phyloP scores from a whole-genome alignment of 2,888 invertebrate species.

The Nebria brevicollis region DNA sequence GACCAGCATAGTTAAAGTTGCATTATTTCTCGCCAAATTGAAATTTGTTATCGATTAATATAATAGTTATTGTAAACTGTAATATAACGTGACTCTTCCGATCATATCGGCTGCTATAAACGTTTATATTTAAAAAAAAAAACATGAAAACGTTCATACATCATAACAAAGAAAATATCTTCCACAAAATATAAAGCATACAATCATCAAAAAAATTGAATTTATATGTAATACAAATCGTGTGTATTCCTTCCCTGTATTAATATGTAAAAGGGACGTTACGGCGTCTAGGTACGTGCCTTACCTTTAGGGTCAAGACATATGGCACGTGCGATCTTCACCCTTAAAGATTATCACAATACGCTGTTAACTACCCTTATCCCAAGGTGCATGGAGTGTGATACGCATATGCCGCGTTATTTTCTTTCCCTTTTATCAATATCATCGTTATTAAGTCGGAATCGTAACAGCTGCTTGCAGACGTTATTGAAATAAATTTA shows the following conservation, averaged over 20 bases:
- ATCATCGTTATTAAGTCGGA: conserved; percentile 7
- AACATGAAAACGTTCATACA: no score
- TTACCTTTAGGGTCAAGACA: conserved; percentile 25
- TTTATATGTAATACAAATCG: neutral
- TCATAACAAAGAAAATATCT: no score
- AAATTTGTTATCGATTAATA: no score
- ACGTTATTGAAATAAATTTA: neutral
- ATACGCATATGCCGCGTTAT: conserved; percentile 11
- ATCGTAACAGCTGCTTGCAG: neutral
- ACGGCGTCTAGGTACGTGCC: conserved; percentile 36
- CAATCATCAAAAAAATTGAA: no score
- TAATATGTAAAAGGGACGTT: conserved; percentile 20
- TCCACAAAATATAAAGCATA: no score
- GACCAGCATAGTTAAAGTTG: neutral
- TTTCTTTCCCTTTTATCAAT: conserved; percentile 16
- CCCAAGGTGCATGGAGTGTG: conserved; percentile 7
- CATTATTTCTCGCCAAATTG: no score
- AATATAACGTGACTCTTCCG: no score
- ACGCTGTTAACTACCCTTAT: conserved; percentile 32
- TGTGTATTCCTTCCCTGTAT: neutral
- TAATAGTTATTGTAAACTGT: no score
- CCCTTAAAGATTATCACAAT: conserved; percentile 29
- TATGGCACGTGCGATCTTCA: conserved; percentile 41
- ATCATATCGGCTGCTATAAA: no score
- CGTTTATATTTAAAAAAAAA: no score